These are phyloP conservation scores for Megalops cyprinoides DNA, from an alignment of 2,797 vertebrate genomes.

Conservation along the genomic window DNA sequence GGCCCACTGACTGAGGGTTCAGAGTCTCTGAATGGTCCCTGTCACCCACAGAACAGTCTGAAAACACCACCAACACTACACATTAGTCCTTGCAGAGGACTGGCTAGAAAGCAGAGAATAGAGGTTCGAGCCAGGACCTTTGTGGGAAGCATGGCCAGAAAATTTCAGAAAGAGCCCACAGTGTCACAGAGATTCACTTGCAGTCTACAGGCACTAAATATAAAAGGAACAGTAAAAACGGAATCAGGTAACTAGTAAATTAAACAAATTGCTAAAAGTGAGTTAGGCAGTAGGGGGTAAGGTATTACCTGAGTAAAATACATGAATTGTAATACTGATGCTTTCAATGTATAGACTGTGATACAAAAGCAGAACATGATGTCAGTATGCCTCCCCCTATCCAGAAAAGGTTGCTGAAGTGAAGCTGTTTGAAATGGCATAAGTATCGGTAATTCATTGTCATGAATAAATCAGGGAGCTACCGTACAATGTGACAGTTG, in stretches of 20 bases:
- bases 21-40: background rate
- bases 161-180: background rate
- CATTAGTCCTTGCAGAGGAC: background rate
- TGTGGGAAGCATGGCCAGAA: background rate
- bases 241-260: too few relatives aligned
- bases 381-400: conserved; percentile 40
- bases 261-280: background rate
- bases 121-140: background rate
- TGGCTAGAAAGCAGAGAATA: background rate
- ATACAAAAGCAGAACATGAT: conserved; percentile 45
- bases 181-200: conserved; percentile 10
- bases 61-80: conserved; percentile 7
- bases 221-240: background rate
- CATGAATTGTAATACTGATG: conserved; percentile 49
- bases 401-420: background rate
- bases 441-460: background rate
- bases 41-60: background rate
- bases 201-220: conserved; percentile 8
- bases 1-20: background rate
- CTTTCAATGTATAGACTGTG: conserved; percentile 66
- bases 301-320: background rate
- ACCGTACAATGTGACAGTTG: background rate
- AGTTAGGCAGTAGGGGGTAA: background rate
- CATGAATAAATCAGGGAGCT: background rate
- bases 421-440: background rate